Evolutionary conservation across 2,888 invertebrate species (phyloP), one percentile per base, ranked within the genome.

Genomic region (Meiosimyza platycephala): DNA sequence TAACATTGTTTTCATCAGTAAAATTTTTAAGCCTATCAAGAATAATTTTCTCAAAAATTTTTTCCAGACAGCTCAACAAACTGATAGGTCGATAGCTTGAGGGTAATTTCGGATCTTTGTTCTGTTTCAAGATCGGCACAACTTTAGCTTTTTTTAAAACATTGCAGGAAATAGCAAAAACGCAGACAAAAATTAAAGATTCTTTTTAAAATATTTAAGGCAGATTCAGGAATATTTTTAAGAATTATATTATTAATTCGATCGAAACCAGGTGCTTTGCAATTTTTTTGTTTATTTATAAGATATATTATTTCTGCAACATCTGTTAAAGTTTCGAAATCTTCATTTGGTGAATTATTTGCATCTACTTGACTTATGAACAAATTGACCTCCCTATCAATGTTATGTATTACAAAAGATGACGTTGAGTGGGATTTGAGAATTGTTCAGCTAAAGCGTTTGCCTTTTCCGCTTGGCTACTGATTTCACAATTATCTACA

Each of bases 241-340:
- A 52, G 52, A 52, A 52, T 52, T n/a, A 52, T 52, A 9, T 52
- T 52, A n/a, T 52, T 52, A 52, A 52, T 52, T 52, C 52, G n/a
- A 54, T 15, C 9, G n/a, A 54, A 54, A 7, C 54, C 54, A 54
- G 54, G n/a, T 6, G 54, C 9, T 54, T 54, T 15, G 6, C 2
- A 18, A 54, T 15, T 15, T 54, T 54, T 54, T 54, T n/a, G 52
- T 6, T 52, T 6, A 6, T n/a, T 52, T n/a, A n/a, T n/a, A n/a
- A n/a, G n/a, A n/a, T n/a, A n/a, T n/a, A 7, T 54, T 9, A 54
- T 54, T 54, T 15, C 54, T 13, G 54, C 15, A 2, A 7, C n/a
- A n/a, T n/a, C n/a, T n/a, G n/a, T n/a, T n/a, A n/a, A n/a, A n/a
- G n/a, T n/a, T n/a, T n/a, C n/a, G n/a, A 1, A 54, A 54, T 54